Base-by-base conservation (phyloP, 2,797 vertebrate species). In the Amphiprion clarkii region DNA sequence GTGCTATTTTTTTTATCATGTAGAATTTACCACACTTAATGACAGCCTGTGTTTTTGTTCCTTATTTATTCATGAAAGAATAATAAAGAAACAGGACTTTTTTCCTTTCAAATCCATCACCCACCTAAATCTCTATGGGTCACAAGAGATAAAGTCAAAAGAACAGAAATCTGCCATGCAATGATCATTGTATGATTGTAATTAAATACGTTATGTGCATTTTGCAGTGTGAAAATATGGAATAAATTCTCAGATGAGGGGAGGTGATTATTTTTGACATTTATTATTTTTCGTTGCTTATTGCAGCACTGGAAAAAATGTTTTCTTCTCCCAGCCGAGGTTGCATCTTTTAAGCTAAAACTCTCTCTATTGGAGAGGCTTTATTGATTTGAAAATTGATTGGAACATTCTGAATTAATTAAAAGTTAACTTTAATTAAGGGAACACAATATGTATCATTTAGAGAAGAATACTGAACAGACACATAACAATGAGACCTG, bases 401-500 rank as follows among this genome's bases (percentile, higher is more conserved):
- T 17, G 12, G 29, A 53, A 27, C 21, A 10, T 63, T 71, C 8
- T 33, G 2, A 23, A 4, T 70, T 19, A 67, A 29, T 5, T 62
- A 21, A 71, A 75, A 59, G 31, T 52, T 61, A 40, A 57, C 39
- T 53, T 57, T 52, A 59, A 83, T 65, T 49, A 58, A 60, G 12
- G 2, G 2, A 7, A 48, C 36, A 36, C 31, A 40, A 12, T 60
- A 29, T 60, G 49, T 51, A 8, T 19, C 3, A 19, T n/a, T 48
- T 51, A 10, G 33, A 2, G 8, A 51, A 21, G 21, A 29, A 29
- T 56, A 56, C 9, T 33, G 29, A 56, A 55, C 1, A 60, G 14
- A 56, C 70, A 74, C 27, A 42, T 12, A 64, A 6, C 48, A 69
- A 3, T 69, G 23, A 59, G 67, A 82, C 76, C 36, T 78, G 62